phyloP scores from a whole-genome alignment of 2,888 invertebrate genomes.

The Malachius bipustulatus region DNA sequence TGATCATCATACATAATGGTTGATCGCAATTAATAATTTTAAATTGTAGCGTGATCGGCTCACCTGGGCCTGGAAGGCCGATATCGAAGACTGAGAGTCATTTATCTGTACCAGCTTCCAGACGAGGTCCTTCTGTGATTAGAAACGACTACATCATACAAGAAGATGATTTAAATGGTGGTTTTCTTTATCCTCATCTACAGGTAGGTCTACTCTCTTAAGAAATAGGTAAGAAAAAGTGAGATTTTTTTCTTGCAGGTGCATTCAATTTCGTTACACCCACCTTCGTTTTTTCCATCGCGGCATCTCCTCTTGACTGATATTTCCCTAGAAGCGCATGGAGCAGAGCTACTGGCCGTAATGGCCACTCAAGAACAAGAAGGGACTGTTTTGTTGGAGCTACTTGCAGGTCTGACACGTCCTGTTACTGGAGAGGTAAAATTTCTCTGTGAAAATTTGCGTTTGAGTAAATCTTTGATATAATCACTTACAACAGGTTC shows the following conservation, averaged over 20 bases:
- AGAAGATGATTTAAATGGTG: constrained; percentile 42
- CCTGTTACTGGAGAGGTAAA: constrained; percentile 61
- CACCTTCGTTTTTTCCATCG: constrained; percentile 22
- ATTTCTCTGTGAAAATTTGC: too few relatives aligned
- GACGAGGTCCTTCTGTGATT: constrained; percentile 41
- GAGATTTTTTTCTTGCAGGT: too few relatives aligned
- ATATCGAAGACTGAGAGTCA: constrained; percentile 55
- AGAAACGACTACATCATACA: constrained; percentile 45
- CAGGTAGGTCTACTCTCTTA: constrained; percentile 50
- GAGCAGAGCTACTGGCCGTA: constrained; percentile 82
- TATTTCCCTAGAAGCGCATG: constrained; percentile 77
- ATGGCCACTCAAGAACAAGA: constrained; percentile 82
- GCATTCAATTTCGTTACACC: too few relatives aligned
- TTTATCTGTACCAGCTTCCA: constrained; percentile 44
- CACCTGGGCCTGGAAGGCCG: too few relatives aligned
- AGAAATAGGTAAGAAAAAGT: too few relatives aligned
- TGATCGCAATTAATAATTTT: too few relatives aligned
- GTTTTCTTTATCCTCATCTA: constrained; percentile 48
- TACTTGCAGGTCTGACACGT: constrained; percentile 61
- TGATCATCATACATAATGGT: too few relatives aligned
- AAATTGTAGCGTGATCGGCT: too few relatives aligned
- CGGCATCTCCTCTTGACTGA: constrained; percentile 41
- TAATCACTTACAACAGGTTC: too few relatives aligned
- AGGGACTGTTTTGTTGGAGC: constrained; percentile 74
- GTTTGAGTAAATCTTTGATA: too few relatives aligned